phyloP scores from a whole-genome alignment of 1,140 invertebrate genomes.

The Camponotus floridanus region DNA sequence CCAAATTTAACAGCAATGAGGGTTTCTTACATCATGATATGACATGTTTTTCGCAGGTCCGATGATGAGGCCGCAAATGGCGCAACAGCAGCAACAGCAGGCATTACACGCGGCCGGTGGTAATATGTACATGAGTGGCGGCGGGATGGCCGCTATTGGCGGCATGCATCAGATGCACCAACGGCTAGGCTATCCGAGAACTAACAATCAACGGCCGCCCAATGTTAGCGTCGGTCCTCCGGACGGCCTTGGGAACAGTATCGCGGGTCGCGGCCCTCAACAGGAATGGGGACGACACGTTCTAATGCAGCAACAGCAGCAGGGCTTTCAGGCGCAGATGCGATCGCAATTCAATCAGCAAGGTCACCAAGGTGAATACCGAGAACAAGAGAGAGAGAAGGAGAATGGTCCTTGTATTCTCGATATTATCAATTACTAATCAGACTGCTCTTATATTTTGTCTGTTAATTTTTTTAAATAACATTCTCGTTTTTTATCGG shows the following conservation, averaged over 20 bases:
- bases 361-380: slow-evolving; percentile 88
- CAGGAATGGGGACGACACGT: slow-evolving; percentile 90
- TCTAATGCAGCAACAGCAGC: slow-evolving; percentile 89
- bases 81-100: slow-evolving; percentile 85
- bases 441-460: neutral
- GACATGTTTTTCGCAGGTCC: slow-evolving; percentile 85
- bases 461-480: neutral
- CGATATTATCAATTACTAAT: neutral
- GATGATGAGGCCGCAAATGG: slow-evolving; percentile 90
- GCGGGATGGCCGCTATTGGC: slow-evolving; percentile 83
- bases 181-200: slow-evolving; percentile 85
- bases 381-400: neutral
- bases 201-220: slow-evolving; percentile 86
- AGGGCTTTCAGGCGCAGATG: slow-evolving; percentile 87
- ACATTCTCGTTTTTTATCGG: neutral
- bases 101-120: slow-evolving; percentile 83
- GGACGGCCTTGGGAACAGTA: slow-evolving; percentile 83
- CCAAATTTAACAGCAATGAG: neutral
- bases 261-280: slow-evolving; percentile 80
- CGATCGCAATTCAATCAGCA: slow-evolving; percentile 89
- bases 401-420: neutral
- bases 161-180: slow-evolving; percentile 87
- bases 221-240: slow-evolving; percentile 86
- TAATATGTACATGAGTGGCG: slow-evolving; percentile 84
- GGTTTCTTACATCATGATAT: neutral